phyloP scores from a whole-genome alignment of 2,797 vertebrate genomes.

The Galaxias olidus region DNA sequence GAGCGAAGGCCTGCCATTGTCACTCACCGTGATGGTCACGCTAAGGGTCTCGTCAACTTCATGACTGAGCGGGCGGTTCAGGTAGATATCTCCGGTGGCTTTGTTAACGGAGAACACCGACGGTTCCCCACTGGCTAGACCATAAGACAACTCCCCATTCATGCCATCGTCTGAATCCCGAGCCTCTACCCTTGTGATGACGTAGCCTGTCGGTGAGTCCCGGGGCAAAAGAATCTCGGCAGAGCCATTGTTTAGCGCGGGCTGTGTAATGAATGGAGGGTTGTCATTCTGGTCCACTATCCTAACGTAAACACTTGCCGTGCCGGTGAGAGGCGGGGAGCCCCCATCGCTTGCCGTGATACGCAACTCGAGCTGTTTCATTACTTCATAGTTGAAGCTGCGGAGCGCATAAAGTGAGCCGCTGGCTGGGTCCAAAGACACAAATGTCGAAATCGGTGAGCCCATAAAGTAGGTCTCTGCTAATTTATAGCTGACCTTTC shows the following conservation, averaged over 20 bases:
- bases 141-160: slow-evolving; percentile 85
- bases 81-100: slow-evolving; percentile 86
- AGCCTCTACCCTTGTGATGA: slow-evolving; percentile 86
- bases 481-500: slow-evolving; percentile 88
- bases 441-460: slow-evolving; percentile 87
- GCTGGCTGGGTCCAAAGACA: slow-evolving; percentile 89
- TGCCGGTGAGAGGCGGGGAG: slow-evolving; percentile 85
- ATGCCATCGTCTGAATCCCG: slow-evolving; percentile 88
- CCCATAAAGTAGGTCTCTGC: slow-evolving; percentile 86
- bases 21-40: slow-evolving; percentile 85
- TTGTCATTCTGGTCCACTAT: slow-evolving; percentile 95
- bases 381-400: slow-evolving; percentile 91
- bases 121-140: slow-evolving; percentile 75
- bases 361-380: slow-evolving; percentile 87
- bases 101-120: slow-evolving; percentile 84
- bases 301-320: slow-evolving; percentile 80
- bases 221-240: slow-evolving; percentile 84
- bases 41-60: slow-evolving; percentile 83
- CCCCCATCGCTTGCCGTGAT: slow-evolving; percentile 89
- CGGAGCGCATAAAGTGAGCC: slow-evolving; percentile 92
- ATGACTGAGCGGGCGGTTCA: slow-evolving; percentile 81
- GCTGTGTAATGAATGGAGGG: slow-evolving; percentile 83
- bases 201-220: slow-evolving; percentile 80
- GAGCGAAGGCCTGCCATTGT: slow-evolving; percentile 86
- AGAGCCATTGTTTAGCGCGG: slow-evolving; percentile 83